Conservation (phyloP, 2,113 vertebrate species). For the Sus scrofa region DNA sequence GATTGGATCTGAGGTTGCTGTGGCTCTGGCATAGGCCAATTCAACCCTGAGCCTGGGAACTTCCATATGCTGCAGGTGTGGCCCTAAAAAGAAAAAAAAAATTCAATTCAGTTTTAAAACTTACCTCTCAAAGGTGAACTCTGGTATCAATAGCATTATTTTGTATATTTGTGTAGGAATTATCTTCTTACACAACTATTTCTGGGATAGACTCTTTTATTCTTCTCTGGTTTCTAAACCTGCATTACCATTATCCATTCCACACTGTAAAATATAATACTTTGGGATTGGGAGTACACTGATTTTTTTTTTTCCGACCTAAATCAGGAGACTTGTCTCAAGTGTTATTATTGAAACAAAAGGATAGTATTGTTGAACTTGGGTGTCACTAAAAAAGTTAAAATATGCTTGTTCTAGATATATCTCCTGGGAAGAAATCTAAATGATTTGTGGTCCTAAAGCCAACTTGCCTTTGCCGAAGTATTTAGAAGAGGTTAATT, state of each 20-base stretch:
- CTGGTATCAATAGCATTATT: not conserved
- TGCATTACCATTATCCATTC: not conserved
- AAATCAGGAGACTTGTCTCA: not conserved
- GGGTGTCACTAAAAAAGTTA: not conserved
- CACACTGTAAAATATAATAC: not conserved
- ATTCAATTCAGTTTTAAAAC: not conserved
- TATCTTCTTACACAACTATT: not conserved
- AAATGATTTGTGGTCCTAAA: not conserved
- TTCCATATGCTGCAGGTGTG: no score
- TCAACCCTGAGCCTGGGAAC: no score
- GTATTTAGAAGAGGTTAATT: not conserved
- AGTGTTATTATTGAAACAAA: not conserved
- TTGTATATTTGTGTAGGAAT: not conserved
- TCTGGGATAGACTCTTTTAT: not conserved
- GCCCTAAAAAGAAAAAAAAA: not conserved
- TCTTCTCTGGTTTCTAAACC: not conserved
- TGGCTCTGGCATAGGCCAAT: no score
- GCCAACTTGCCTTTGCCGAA: not conserved
- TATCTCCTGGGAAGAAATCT: not conserved
- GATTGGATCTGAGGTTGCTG: no score
- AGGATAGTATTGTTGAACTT: not conserved
- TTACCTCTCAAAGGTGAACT: not conserved
- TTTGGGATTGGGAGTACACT: not conserved
- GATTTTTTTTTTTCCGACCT: no score
- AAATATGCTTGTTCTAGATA: not conserved